These are phyloP conservation scores for Phoxinus phoxinus DNA, from an alignment of 2,113 vertebrate genomes.

Conservation along the genomic window DNA sequence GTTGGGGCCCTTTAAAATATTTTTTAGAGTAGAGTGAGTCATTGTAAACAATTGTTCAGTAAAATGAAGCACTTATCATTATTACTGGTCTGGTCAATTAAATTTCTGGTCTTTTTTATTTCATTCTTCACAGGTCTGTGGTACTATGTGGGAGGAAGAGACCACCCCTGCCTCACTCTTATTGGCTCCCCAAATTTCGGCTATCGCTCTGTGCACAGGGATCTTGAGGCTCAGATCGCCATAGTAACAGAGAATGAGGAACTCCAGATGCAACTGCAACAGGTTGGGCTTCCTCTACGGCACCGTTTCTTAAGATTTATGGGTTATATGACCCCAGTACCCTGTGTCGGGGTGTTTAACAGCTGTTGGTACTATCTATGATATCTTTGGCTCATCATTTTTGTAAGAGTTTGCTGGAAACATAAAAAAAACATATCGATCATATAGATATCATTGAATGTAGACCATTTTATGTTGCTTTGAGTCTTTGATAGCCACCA, in stretches of 20 bases:
- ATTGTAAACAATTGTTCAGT: neutral
- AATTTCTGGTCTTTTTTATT: neutral
- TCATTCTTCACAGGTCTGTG: constrained; percentile 84
- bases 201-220: constrained; percentile 94
- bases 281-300: constrained; percentile 73
- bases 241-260: constrained; percentile 90
- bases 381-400: neutral
- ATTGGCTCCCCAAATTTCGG: constrained; percentile 98
- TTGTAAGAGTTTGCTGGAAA: neutral
- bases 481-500: neutral
- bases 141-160: constrained; percentile 90
- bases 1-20: neutral
- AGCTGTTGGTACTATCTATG: neutral
- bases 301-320: neutral
- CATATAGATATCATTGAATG: neutral
- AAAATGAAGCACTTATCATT: neutral
- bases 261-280: constrained; percentile 88
- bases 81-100: neutral
- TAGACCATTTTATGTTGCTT: neutral
- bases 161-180: constrained; percentile 90
- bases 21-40: neutral
- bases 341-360: neutral
- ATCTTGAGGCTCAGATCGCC: constrained; percentile 95
- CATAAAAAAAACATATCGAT: too few species aligned
- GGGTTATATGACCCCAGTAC: too few species aligned